Percentiles rank a stretch among this genome's conserved stretches.
Conservation (phyloP, 2,797 vertebrate species). For the Yasuhikotakia modesta region DNA sequence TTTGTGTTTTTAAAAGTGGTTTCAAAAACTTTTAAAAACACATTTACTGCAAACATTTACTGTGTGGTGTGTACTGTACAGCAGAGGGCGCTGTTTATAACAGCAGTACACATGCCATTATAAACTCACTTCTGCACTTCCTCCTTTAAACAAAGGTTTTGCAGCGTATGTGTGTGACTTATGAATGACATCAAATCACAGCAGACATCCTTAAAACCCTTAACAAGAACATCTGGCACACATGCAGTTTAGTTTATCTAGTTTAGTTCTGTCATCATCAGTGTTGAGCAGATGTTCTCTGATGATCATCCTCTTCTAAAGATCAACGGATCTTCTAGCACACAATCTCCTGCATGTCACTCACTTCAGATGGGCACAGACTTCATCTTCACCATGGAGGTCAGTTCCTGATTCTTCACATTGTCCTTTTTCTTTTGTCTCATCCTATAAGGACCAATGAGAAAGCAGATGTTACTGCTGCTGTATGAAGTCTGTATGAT, state of each 20-base stretch:
- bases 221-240: neutral
- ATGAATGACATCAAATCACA: neutral
- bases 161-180: neutral
- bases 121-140: too few relatives aligned
- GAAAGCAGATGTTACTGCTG: too few relatives aligned
- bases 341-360: slow-evolving; percentile 16
- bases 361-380: slow-evolving; percentile 77
- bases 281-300: neutral
- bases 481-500: neutral
- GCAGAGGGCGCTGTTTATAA: too few relatives aligned
- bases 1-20: too few relatives aligned
- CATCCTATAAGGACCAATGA: slow-evolving; percentile 64
- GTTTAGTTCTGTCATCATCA: neutral
- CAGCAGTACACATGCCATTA: too few relatives aligned
- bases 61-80: too few relatives aligned
- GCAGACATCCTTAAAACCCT: too few relatives aligned
- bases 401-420: slow-evolving; percentile 78
- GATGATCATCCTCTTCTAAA: neutral
- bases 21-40: too few relatives aligned
- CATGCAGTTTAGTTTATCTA: too few relatives aligned
- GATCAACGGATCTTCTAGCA: neutral
- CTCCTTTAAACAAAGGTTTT: too few relatives aligned
- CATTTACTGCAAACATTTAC: too few relatives aligned
- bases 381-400: slow-evolving; percentile 84
- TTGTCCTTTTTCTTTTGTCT: slow-evolving; percentile 72